Percentiles rank a stretch among this genome's conserved stretches.
Evolutionary conservation across 2,888 invertebrate genomes (phyloP).

Genomic region (Caenorhabditis angaria): DNA sequence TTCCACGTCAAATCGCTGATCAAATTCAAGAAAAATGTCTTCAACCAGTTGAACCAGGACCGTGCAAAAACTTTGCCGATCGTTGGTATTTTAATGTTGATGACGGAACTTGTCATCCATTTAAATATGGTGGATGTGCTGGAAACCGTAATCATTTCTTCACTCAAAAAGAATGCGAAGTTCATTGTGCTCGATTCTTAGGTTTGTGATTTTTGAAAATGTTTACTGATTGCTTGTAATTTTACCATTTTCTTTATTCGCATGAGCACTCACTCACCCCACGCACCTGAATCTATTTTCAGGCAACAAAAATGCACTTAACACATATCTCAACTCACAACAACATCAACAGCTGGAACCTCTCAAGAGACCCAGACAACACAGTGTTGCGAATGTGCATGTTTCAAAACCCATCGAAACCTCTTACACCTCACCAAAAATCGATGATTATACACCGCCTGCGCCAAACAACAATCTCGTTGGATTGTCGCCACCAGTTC

Average conservation of each 20-base stretch:
- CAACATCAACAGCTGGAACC: conserved; percentile 27
- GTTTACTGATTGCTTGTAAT: conserved; percentile 8
- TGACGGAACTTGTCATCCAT: conserved; percentile 66
- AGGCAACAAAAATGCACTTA: conserved; percentile 17
- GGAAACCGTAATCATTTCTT: conserved; percentile 72
- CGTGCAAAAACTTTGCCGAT: conserved; percentile 67
- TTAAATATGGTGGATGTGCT: conserved; percentile 71
- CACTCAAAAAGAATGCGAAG: conserved; percentile 69
- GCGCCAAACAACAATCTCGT: conserved; percentile 40
- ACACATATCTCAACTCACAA: neutral
- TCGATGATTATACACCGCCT: conserved; percentile 40
- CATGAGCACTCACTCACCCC: conserved; percentile 8
- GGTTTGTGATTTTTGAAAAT: conserved; percentile 53
- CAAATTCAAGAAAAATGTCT: conserved; percentile 68
- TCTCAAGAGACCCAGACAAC: conserved; percentile 7
- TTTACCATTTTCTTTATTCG: conserved; percentile 1
- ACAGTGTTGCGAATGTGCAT: neutral
- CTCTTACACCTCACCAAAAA: conserved; percentile 26
- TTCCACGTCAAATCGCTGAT: conserved; percentile 36
- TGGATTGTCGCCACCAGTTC: conserved; percentile 51
- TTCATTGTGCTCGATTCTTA: conserved; percentile 71
- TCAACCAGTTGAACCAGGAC: conserved; percentile 70
- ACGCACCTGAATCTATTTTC: conserved; percentile 11
- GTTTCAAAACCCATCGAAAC: conserved; percentile 7
- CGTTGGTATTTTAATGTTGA: conserved; percentile 71